Evolutionary conservation across 2,797 vertebrate genomes (phyloP).

Genomic region (Oryzias sinensis): DNA sequence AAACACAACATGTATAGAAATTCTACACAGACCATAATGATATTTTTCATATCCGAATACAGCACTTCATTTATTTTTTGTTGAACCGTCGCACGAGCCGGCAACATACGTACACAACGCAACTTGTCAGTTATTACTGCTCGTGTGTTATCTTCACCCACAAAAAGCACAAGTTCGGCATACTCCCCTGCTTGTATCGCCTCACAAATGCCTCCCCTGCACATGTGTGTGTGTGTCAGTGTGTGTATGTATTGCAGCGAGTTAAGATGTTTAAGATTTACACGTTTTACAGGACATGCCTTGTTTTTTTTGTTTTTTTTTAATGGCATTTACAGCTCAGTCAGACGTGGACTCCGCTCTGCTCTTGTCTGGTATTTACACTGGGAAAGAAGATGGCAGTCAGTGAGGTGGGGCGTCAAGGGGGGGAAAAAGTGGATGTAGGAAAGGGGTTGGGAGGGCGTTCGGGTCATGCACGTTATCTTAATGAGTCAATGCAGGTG

Average conservation of each 20-base stretch:
- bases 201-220: conserved; percentile 47
- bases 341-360: conserved; percentile 39
- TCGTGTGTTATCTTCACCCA: conserved; percentile 58
- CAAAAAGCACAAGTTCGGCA: conserved; percentile 64
- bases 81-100: conserved; percentile 78
- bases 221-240: conserved; percentile 21
- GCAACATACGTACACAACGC: conserved; percentile 78
- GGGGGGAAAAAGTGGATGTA: not conserved
- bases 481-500: conserved; percentile 54
- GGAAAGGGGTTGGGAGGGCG: conserved; percentile 22
- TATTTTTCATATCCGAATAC: conserved; percentile 71
- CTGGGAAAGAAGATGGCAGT: conserved; percentile 61
- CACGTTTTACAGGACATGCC: conserved; percentile 59
- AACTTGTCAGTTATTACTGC: conserved; percentile 52
- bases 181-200: conserved; percentile 42
- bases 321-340: conserved; percentile 56
- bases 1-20: conserved; percentile 82
- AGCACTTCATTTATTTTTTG: conserved; percentile 52
- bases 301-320: not conserved
- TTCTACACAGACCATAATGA: conserved; percentile 77
- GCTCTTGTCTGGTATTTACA: conserved; percentile 68
- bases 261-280: conserved; percentile 52
- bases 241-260: conserved; percentile 19
- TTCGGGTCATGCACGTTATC: conserved; percentile 71
- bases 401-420: conserved; percentile 37